Percentiles rank a stretch among this genome's conserved stretches.
Conservation (phyloP, 1,140 invertebrate genomes). For the Microplitis mediator region DNA sequence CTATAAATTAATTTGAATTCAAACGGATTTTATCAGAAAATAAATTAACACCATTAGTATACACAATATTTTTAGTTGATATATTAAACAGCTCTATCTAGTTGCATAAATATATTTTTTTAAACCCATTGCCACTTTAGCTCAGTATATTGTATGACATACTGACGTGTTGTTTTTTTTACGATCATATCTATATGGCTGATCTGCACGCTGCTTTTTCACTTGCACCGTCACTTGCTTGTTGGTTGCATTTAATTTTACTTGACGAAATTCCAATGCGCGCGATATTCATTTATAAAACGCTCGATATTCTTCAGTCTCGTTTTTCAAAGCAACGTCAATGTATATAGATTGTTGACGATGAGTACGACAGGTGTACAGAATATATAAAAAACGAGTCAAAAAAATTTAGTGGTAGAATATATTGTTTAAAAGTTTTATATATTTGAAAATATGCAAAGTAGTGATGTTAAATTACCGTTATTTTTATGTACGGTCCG, state of each 20-base stretch:
- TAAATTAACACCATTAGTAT: not conserved
- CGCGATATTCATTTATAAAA: too few relatives aligned
- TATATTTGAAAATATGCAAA: too few relatives aligned
- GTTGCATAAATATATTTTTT: not conserved
- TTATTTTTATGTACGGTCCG: too few relatives aligned
- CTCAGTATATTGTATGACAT: not conserved
- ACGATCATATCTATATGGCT: not conserved
- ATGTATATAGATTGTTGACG: too few relatives aligned
- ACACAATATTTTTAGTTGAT: not conserved
- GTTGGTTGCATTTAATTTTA: not conserved
- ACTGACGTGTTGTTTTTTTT: not conserved
- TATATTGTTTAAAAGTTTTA: too few relatives aligned
- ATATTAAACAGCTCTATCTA: not conserved
- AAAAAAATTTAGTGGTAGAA: too few relatives aligned
- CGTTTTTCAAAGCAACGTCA: too few relatives aligned
- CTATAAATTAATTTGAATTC: not conserved
- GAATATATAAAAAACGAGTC: too few relatives aligned
- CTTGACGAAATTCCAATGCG: not conserved
- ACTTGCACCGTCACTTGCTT: not conserved
- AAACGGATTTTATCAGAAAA: not conserved
- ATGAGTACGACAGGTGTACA: too few relatives aligned
- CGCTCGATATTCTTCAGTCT: too few relatives aligned
- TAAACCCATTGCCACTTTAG: not conserved
- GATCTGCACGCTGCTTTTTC: not conserved
- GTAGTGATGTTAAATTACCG: too few relatives aligned